Evolutionary conservation across 1,140 invertebrate species (phyloP).

Genomic region (Andrena cerasifolii): DNA sequence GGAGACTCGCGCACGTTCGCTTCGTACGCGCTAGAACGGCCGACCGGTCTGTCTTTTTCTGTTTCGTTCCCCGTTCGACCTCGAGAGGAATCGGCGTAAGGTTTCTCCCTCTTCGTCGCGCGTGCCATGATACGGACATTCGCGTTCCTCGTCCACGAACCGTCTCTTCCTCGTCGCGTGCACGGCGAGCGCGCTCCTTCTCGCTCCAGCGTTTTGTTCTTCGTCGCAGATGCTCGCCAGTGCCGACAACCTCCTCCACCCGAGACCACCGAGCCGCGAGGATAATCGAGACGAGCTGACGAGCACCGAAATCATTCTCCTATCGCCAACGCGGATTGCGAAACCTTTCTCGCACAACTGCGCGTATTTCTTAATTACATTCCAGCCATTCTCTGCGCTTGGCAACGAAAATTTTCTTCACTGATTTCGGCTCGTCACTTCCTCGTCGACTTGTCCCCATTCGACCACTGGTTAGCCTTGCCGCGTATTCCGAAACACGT

Average conservation of each 20-base stretch:
- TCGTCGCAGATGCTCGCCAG: constrained; percentile 66
- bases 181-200: constrained; percentile 4
- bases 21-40: constrained; percentile 10
- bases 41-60: constrained; percentile 56
- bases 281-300: constrained; percentile 57
- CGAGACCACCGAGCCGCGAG: constrained; percentile 13
- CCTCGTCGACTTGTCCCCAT: no score
- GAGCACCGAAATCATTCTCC: constrained; percentile 47
- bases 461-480: no score
- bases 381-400: no score
- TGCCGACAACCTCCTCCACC: constrained; percentile 65
- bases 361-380: no score
- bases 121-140: constrained; percentile 35
- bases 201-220: constrained; percentile 21
- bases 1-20: background rate
- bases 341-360: no score
- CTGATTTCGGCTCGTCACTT: no score
- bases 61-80: constrained; percentile 53
- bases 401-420: no score
- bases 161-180: constrained; percentile 33
- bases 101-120: constrained; percentile 56
- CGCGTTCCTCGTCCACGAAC: constrained; percentile 19
- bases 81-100: constrained; percentile 63
- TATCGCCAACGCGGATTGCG: constrained; percentile 13
- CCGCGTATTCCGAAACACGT: no score